A percentile compares a stretch with the other conserved stretches of the same genome.
Evolutionary conservation across 2,888 invertebrate species (phyloP).

Genomic region (Nomada hirtipes): DNA sequence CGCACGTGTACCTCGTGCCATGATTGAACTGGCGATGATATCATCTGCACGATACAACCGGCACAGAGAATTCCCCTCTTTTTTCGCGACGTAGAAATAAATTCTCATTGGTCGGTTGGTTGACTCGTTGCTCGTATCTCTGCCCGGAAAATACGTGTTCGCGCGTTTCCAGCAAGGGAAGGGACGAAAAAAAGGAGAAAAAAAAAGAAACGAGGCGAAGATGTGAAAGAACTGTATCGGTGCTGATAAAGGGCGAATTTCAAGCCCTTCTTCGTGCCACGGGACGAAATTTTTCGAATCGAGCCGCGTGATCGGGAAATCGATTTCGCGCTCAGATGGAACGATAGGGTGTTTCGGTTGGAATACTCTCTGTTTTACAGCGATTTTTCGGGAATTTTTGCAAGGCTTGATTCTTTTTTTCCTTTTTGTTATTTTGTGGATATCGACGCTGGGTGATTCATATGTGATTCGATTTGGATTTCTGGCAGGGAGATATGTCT

Average conservation of each 20-base stretch:
- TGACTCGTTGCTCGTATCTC: constrained; percentile 49
- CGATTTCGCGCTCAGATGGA: constrained; percentile 16
- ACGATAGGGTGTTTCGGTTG: neutral
- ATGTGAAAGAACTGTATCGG: constrained; percentile 31
- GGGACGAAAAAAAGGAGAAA: neutral
- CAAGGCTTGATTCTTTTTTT: neutral
- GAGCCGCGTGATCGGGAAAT: constrained; percentile 9
- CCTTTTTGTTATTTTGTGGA: neutral
- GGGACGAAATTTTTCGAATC: constrained; percentile 29
- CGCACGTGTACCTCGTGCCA: constrained; percentile 30
- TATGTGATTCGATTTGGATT: neutral
- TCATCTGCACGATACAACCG: constrained; percentile 46
- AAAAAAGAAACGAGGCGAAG: neutral
- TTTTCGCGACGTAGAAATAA: constrained; percentile 35
- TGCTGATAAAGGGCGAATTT: constrained; percentile 38
- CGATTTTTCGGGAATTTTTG: neutral
- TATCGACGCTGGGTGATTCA: neutral
- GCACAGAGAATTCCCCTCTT: constrained; percentile 52
- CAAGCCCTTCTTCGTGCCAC: constrained; percentile 15
- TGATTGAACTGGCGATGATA: constrained; percentile 61
- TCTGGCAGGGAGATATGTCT: neutral
- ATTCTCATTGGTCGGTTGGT: constrained; percentile 47
- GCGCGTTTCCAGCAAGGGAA: neutral
- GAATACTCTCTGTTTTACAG: neutral
- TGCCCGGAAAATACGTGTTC: constrained; percentile 43